These are phyloP conservation scores for Drosophila bifasciata DNA, from an alignment of 1,140 invertebrate genomes.

Conservation along the genomic window DNA sequence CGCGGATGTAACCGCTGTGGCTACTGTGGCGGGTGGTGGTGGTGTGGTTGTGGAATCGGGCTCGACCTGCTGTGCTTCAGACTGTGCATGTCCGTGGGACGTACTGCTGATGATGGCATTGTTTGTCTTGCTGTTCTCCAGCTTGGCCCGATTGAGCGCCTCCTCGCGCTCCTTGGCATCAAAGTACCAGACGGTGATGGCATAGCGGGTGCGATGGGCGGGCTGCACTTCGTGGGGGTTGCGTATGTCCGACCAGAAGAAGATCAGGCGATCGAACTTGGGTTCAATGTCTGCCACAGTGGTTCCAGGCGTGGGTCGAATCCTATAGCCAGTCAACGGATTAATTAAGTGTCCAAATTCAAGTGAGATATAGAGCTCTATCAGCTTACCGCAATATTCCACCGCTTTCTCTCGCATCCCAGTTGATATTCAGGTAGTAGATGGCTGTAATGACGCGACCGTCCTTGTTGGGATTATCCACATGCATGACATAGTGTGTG, in stretches of 20 bases:
- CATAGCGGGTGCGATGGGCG: slow-evolving; percentile 93
- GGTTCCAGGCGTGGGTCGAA: slow-evolving; percentile 94
- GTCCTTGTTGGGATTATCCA: slow-evolving; percentile 98
- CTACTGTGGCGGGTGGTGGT: slow-evolving; percentile 18
- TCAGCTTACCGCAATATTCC: slow-evolving; percentile 86
- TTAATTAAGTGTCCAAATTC: background rate
- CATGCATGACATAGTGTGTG: slow-evolving; percentile 97
- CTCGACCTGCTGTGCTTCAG: slow-evolving; percentile 45
- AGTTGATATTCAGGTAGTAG: slow-evolving; percentile 97
- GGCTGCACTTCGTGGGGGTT: slow-evolving; percentile 99
- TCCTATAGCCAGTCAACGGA: slow-evolving; percentile 85
- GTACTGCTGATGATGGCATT: slow-evolving; percentile 32
- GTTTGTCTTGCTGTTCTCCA: slow-evolving; percentile 68
- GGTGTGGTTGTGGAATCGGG: slow-evolving; percentile 63
- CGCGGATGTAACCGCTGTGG: slow-evolving; percentile 18
- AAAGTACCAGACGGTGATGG: slow-evolving; percentile 98
- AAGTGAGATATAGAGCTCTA: background rate
- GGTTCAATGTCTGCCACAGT: slow-evolving; percentile 96
- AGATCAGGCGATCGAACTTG: slow-evolving; percentile 95
- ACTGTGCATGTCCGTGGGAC: slow-evolving; percentile 10
- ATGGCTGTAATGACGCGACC: slow-evolving; percentile 97
- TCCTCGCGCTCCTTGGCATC: slow-evolving; percentile 93
- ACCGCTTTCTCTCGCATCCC: slow-evolving; percentile 90
- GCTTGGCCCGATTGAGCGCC: slow-evolving; percentile 85
- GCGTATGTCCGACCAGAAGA: slow-evolving; percentile 98